phyloP scores from a whole-genome alignment of 2,113 vertebrate genomes.

The Accipiter cooperii region DNA sequence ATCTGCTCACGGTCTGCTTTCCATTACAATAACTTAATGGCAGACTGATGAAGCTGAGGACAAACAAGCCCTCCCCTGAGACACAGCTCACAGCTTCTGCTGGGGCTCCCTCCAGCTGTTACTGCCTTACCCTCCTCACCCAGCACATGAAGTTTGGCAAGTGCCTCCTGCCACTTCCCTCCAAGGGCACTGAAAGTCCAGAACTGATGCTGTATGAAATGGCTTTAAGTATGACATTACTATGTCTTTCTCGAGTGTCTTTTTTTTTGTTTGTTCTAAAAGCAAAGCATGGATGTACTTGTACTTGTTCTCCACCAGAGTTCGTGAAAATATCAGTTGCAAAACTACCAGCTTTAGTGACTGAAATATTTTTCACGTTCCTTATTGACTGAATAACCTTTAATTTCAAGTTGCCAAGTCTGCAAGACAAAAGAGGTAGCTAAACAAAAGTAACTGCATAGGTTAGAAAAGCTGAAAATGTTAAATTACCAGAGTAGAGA shows the following conservation, averaged over 20 bases:
- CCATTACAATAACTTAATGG: background rate
- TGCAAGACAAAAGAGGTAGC: background rate
- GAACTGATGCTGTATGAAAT: background rate
- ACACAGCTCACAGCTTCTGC: background rate
- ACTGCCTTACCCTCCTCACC: background rate
- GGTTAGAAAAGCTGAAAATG: background rate
- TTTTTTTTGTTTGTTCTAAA: background rate
- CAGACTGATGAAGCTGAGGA: background rate
- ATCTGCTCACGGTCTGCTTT: background rate
- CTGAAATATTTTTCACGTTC: background rate
- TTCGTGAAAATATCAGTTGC: background rate
- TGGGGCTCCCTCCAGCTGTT: background rate
- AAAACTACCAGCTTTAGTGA: background rate
- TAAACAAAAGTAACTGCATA: background rate
- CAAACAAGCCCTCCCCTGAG: background rate
- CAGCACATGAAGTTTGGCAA: background rate
- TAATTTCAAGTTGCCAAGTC: background rate
- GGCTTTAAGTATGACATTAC: background rate
- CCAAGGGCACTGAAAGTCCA: background rate
- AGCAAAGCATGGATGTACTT: background rate
- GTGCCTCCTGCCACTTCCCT: background rate
- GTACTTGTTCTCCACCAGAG: background rate
- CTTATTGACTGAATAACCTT: background rate
- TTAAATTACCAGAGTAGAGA: background rate
- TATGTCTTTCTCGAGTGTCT: background rate